phyloP scores from a whole-genome alignment of 1,140 invertebrate species.

The Aphis gossypii region DNA sequence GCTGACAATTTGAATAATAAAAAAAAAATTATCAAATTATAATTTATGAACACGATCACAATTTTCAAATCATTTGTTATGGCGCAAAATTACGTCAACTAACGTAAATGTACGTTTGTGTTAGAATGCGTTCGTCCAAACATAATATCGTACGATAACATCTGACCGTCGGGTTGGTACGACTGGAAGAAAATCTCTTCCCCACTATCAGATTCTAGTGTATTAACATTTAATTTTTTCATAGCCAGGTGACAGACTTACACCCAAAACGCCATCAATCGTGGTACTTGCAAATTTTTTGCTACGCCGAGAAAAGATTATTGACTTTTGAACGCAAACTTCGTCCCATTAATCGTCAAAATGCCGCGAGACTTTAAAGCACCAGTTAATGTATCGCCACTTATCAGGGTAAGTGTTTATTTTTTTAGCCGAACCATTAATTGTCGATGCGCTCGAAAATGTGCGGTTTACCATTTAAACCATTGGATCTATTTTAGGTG shows the following conservation, averaged over 20 bases:
- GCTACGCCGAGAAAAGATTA: background rate
- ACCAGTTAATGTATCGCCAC: constrained; percentile 60
- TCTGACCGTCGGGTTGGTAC: background rate
- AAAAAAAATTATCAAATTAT: too few species aligned
- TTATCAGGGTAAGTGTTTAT: constrained; percentile 60
- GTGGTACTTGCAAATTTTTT: rapidly evolving
- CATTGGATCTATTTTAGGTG: background rate
- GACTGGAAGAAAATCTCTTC: background rate
- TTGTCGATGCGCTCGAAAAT: background rate
- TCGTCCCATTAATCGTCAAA: background rate
- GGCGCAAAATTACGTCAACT: background rate
- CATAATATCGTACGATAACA: background rate
- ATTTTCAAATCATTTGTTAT: background rate
- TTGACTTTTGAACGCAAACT: too few species aligned
- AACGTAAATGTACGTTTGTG: background rate
- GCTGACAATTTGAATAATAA: too few species aligned
- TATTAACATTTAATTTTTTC: background rate
- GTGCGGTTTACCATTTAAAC: background rate
- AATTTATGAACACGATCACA: too few species aligned
- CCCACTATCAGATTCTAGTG: background rate
- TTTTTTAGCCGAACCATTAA: background rate
- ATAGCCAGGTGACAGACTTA: background rate
- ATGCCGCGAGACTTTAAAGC: constrained; percentile 54
- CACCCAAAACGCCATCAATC: background rate
- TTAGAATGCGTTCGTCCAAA: too few species aligned